Evolutionary conservation across 30 jellyfish, hydroid and myxozoan genomes (phyloP).

Genomic region (Cassiopea andromeda): DNA sequence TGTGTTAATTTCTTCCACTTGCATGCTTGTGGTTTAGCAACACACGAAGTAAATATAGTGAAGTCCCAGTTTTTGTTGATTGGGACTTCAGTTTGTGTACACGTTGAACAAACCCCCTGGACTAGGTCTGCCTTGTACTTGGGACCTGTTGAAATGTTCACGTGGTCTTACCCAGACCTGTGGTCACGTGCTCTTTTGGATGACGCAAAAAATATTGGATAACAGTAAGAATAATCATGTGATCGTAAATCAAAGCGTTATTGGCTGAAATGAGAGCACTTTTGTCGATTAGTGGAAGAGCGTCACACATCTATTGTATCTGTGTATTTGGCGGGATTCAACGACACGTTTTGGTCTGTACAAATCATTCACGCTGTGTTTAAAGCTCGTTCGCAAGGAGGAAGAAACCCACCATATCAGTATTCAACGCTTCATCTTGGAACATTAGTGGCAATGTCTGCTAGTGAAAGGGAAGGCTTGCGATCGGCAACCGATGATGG

Average conservation of each 20-base stretch:
- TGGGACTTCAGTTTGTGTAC: too few species aligned
- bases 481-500: constrained; percentile 77
- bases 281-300: not conserved
- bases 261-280: not conserved
- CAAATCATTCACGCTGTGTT: not conserved
- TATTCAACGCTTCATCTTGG: not conserved
- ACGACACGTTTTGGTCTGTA: constrained; percentile 22
- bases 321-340: constrained; percentile 25
- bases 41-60: not conserved
- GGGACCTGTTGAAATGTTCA: not conserved
- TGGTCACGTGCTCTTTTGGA: constrained; percentile 2
- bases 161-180: constrained; percentile 18
- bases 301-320: not conserved
- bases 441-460: constrained; percentile 24
- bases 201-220: not conserved
- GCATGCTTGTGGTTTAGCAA: not conserved
- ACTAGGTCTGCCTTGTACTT: constrained; percentile 6
- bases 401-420: not conserved
- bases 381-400: not conserved
- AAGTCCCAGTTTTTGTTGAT: too few species aligned
- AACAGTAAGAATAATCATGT: constrained; percentile 6
- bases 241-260: not conserved
- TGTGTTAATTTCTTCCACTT: too few species aligned
- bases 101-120: not conserved
- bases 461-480: constrained; percentile 67